Base-by-base conservation (phyloP, 1,140 invertebrate species). In the Reticulitermes speratus region DNA sequence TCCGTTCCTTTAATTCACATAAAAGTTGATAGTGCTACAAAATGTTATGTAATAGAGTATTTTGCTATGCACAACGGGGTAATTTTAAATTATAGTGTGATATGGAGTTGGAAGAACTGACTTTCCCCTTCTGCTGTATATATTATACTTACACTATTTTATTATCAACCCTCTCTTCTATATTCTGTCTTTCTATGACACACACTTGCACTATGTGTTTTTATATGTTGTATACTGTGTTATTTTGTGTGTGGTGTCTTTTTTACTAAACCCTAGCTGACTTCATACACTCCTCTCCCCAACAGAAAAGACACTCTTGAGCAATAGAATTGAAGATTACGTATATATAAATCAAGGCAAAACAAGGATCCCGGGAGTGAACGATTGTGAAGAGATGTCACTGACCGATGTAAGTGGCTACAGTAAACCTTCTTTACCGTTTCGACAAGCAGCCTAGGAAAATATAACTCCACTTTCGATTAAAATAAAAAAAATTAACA, bases 361-460 rank as follows among this genome's bases (percentile, higher is more conserved):
- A 93, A 96, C 97, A 88, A 94, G 96, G 91, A 97, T 98, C 91
- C 97, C 97, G 90, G 96, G 96, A 90, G 95, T 99, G 91, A 98
- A 99, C 94, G 98, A 99, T 93, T 94, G 92, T 88, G 95, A 96
- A 92, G 97, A 99, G 92, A 96, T 98, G 94, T 94, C 95, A 90
- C 91, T 95, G 88, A 98, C 97, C 90, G 97, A 99, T 93, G 97
- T 98, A 96, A 97, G 97, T 97, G 89, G 55, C 25, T 32, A 25
- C 14, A n/a, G 23, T 38, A 23, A 14, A 8, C 75, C 25, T 82
- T 38, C 25, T 48, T 48, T 48, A 48, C 9, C 9, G 45, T 7
- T 16, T 12, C 9, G 45, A 48, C 45, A 48, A 48, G 59, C 59
- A 65, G 59, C 25, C 12, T 65, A 65, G 59, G 59, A 65, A 65